Percentiles rank a stretch among this genome's conserved stretches.
These are phyloP conservation scores for Bicyclus anynana DNA, from an alignment of 1,140 invertebrate species.

Conservation along the genomic window DNA sequence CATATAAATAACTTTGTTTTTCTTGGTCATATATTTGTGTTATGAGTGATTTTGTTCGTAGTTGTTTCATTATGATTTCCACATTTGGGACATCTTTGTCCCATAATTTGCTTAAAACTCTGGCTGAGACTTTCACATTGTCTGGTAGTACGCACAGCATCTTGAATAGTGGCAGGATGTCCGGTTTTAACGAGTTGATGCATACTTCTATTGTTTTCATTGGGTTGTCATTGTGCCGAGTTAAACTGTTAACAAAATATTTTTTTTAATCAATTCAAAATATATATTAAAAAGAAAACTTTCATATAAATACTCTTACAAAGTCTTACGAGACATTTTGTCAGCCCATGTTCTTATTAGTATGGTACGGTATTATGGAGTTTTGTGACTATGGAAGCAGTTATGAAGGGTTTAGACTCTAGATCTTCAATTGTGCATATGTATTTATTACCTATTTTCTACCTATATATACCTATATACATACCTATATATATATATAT, in stretches of 20 bases:
- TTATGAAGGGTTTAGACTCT: no score
- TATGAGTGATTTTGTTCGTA: constrained; percentile 57
- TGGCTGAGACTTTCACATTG: constrained; percentile 55
- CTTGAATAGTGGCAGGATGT: constrained; percentile 53
- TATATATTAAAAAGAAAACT: no score
- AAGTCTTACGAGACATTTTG: no score
- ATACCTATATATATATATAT: no score
- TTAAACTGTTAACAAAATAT: constrained; percentile 31
- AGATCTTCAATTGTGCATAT: no score
- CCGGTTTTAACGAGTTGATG: constrained; percentile 51
- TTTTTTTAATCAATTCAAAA: not conserved
- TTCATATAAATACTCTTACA: no score
- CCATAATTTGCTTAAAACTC: constrained; percentile 59
- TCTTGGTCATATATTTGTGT: constrained; percentile 53
- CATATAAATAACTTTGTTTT: constrained; percentile 56
- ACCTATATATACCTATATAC: no score
- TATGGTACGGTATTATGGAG: no score
- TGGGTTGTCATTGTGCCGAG: constrained; percentile 41
- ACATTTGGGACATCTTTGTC: constrained; percentile 44
- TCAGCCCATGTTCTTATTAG: no score
- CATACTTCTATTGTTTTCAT: constrained; percentile 65
- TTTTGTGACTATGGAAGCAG: no score
- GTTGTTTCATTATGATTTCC: constrained; percentile 52
- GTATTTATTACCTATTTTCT: no score
- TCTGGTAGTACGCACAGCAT: constrained; percentile 60